A percentile compares a stretch with the other conserved stretches of the same genome.
Evolutionary conservation across 2,113 vertebrate species (phyloP).

Genomic region (mouse (Mus musculus)): DNA sequence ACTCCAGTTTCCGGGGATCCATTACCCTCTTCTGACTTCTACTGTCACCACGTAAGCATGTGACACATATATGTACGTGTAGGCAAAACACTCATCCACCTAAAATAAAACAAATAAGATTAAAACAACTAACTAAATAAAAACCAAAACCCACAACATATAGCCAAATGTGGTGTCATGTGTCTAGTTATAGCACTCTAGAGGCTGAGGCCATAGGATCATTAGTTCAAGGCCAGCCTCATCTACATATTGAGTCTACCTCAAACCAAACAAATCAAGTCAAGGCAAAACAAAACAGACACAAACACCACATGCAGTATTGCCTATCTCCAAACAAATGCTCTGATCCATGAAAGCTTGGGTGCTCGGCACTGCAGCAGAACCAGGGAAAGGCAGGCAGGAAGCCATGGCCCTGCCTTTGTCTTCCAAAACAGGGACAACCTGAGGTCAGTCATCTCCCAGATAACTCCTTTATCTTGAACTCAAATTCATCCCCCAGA

Average conservation of each 20-base stretch:
- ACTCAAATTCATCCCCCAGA: not conserved
- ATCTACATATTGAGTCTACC: not conserved
- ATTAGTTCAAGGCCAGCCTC: not conserved
- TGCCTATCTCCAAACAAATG: not conserved
- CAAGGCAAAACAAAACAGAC: not conserved
- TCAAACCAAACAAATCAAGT: not conserved
- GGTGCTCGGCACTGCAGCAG: no score
- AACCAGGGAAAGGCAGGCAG: not conserved
- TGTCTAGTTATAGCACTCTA: not conserved
- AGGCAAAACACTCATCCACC: not conserved
- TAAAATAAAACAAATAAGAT: not conserved
- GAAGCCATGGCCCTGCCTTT: not conserved
- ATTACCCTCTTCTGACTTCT: not conserved
- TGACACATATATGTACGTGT: not conserved
- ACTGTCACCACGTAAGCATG: not conserved
- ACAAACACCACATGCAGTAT: not conserved
- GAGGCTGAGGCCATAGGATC: not conserved
- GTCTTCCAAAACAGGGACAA: not conserved
- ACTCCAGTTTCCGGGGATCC: not conserved
- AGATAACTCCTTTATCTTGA: not conserved
- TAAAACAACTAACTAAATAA: not conserved
- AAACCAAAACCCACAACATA: not conserved
- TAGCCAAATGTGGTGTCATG: not conserved
- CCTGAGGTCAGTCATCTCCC: not conserved
- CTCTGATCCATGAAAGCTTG: not conserved